Percentiles rank a stretch among this genome's conserved stretches.
These are phyloP conservation scores for Pocillopora meandrina DNA, from an alignment of 92 coral and sea anemone species.

Conservation along the genomic window DNA sequence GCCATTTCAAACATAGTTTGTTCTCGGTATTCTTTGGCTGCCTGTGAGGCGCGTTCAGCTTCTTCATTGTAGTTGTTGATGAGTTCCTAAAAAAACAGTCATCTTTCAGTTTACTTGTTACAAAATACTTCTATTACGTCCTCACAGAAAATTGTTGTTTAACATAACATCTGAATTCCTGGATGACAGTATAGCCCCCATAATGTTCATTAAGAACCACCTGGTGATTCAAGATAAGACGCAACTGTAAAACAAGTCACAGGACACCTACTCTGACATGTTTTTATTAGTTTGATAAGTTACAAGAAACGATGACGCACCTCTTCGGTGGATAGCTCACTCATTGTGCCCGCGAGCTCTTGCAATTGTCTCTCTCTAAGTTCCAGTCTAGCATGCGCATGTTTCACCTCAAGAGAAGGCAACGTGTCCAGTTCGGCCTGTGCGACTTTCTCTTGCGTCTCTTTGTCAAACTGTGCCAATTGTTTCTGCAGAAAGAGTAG, in stretches of 20 bases:
- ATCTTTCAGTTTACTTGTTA: no score
- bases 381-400: constrained; percentile 91
- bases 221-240: background rate
- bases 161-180: no score
- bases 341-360: constrained; percentile 98
- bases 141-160: no score
- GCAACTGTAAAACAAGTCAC: background rate
- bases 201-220: no score
- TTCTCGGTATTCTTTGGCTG: constrained; percentile 96
- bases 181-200: no score
- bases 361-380: constrained; percentile 90
- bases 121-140: no score
- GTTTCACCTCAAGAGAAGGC: constrained; percentile 93
- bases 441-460: constrained; percentile 66
- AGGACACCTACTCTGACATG: background rate
- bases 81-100: constrained; percentile 62
- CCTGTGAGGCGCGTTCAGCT: constrained; percentile 88
- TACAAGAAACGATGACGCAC: constrained; percentile 30
- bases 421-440: constrained; percentile 80
- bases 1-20: constrained; percentile 96
- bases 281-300: background rate
- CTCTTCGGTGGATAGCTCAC: constrained; percentile 92
- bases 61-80: constrained; percentile 79
- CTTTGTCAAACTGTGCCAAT: constrained; percentile 82
- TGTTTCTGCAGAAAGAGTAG: constrained; percentile 65